These are phyloP conservation scores for Acinonyx jubatus DNA, from an alignment of 2,113 vertebrate genomes.

Conservation along the genomic window DNA sequence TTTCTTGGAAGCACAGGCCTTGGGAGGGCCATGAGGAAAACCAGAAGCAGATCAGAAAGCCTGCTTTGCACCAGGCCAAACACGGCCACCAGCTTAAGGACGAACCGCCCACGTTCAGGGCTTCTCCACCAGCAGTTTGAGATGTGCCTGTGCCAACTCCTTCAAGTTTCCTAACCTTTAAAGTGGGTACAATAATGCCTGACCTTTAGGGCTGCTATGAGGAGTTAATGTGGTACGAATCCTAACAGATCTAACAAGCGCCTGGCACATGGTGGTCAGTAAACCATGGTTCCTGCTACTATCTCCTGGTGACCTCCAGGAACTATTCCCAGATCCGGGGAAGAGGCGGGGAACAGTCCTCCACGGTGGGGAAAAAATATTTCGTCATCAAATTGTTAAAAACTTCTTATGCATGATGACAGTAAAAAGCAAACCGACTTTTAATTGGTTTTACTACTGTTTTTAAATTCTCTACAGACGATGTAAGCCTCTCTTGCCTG, in stretches of 20 bases:
- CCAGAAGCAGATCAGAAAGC: background rate
- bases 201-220: background rate
- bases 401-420: background rate
- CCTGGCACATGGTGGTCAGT: background rate
- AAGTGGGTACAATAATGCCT: background rate
- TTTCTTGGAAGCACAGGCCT: background rate
- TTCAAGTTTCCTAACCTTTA: background rate
- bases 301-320: background rate
- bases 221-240: background rate
- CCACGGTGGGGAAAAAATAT: background rate
- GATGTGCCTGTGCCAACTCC: background rate
- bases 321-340: background rate
- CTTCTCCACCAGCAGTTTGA: too few relatives aligned
- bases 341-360: background rate
- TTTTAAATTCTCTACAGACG: background rate
- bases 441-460: background rate
- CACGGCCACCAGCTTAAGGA: background rate
- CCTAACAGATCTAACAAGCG: background rate
- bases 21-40: background rate
- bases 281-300: background rate
- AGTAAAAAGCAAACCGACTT: constrained; percentile 18
- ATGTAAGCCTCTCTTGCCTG: background rate
- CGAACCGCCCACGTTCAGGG: fast-evolving
- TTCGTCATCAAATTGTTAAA: background rate
- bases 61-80: background rate